Conservation (phyloP, 2,888 invertebrate species). For the Nomada hirtipes region DNA sequence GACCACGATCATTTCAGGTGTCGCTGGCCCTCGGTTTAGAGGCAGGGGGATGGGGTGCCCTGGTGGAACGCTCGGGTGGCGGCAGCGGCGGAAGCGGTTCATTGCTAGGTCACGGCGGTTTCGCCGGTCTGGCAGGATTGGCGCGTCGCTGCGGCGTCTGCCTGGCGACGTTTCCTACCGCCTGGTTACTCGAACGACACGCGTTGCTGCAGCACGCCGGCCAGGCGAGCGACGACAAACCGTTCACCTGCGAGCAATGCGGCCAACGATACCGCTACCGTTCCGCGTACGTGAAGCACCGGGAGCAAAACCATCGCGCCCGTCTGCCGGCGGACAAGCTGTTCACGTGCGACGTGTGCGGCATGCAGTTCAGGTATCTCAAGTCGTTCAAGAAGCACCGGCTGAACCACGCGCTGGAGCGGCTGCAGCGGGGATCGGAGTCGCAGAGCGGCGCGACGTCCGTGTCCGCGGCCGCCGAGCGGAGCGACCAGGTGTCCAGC, state of each 20-base stretch:
- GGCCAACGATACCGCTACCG: constrained; percentile 95
- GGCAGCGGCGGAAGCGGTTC: constrained; percentile 79
- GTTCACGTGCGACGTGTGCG: constrained; percentile 96
- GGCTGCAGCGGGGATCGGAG: constrained; percentile 88
- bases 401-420: constrained; percentile 93
- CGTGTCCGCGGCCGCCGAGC: constrained; percentile 79
- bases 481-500: constrained; percentile 89
- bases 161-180: constrained; percentile 93
- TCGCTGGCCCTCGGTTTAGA: constrained; percentile 83
- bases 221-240: constrained; percentile 91
- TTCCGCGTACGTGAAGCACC: constrained; percentile 93
- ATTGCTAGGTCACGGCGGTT: constrained; percentile 76
- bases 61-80: constrained; percentile 77
- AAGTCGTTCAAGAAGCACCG: constrained; percentile 96
- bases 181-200: constrained; percentile 95
- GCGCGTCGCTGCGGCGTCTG: constrained; percentile 91
- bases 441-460: constrained; percentile 68
- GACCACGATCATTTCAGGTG: constrained; percentile 74
- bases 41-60: constrained; percentile 84
- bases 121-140: constrained; percentile 80
- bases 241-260: constrained; percentile 96
- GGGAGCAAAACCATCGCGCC: constrained; percentile 95
- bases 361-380: constrained; percentile 95
- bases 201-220: constrained; percentile 93
- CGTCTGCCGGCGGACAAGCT: constrained; percentile 94